Evolutionary conservation across 1,140 invertebrate species (phyloP), one percentile per base, ranked within the genome.

Genomic region (Rhynchophorus ferrugineus): DNA sequence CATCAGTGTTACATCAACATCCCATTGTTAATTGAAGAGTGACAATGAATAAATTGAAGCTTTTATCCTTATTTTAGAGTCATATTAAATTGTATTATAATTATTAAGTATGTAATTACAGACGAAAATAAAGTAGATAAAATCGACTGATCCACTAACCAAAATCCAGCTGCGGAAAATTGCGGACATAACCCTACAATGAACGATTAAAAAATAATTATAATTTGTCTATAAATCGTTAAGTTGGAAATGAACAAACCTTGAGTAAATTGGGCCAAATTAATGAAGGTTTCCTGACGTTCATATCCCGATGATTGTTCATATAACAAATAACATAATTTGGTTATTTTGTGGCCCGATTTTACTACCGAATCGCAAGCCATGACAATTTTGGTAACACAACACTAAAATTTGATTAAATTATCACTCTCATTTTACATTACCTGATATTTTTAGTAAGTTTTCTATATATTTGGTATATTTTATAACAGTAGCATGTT

Each of bases 61-160:
- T n/a, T n/a, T n/a, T n/a, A n/a, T n/a, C n/a, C n/a, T 11, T 29
- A 29, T 29, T 29, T 38, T 53, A 53, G 45, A 11, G 50, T 53
- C 20, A 53, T 45, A 22, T 53, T 53, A 19, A 53, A 53, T 18
- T 53, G 50, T 13, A 53, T 53, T 35, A 53, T 45, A 16, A 53
- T 53, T 8, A 53, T 53, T 3, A 53, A 11, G 19, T 53, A 53
- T 3, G 50, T 53, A 34, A 46, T 53, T 5, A 53, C 50, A n/a
- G 50, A 53, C 3, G 50, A 53, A 19, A 53, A 53, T 18, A 53
- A 29, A 3, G 43, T 53, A 2, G 50, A 53, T 16, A 53, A 21
- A 16, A 45, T 18, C 14, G 16, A 5, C 20, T 53, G 42, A 17
- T 53, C 43, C 1, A 53, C 50, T 9, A 8, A 35, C 50, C 50